phyloP scores from a whole-genome alignment of 2,888 invertebrate genomes.

The Cephus spinipes region DNA sequence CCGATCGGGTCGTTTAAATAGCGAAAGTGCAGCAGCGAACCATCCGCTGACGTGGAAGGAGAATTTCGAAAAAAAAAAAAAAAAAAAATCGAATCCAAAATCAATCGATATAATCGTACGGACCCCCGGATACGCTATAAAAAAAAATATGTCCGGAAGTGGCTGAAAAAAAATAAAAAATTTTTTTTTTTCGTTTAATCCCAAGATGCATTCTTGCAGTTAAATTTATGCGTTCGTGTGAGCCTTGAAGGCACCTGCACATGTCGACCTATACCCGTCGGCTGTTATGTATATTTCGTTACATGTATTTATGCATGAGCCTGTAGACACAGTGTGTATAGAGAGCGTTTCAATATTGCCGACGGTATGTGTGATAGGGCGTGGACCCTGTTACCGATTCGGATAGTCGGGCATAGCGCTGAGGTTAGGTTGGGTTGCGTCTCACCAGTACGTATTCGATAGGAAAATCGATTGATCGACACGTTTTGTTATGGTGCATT shows the following conservation, averaged over 20 bases:
- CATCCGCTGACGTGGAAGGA: background rate
- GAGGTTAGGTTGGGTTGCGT: background rate
- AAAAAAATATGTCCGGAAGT: background rate
- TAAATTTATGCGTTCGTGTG: constrained; percentile 34
- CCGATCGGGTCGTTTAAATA: background rate
- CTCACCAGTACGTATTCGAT: constrained; percentile 19
- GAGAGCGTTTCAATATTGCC: constrained; percentile 30
- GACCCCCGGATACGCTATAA: background rate
- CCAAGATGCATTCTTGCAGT: constrained; percentile 7
- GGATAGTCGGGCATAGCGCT: constrained; percentile 30
- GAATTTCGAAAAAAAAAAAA: background rate
- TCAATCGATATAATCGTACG: constrained; percentile 19
- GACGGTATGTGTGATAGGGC: constrained; percentile 33
- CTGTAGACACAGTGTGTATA: background rate
- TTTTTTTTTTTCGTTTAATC: background rate
- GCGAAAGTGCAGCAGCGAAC: background rate
- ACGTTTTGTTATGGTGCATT: background rate
- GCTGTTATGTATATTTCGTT: constrained; percentile 34
- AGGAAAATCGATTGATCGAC: constrained; percentile 15
- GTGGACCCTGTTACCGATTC: constrained; percentile 53
- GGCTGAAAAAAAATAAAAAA: background rate
- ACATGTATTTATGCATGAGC: constrained; percentile 54
- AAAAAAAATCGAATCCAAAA: constrained; percentile 4
- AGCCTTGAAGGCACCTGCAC: constrained; percentile 49
- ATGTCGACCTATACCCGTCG: constrained; percentile 52